Evolutionary conservation across 2,797 vertebrate species (phyloP).

Genomic region (Melanotaenia boesemani): DNA sequence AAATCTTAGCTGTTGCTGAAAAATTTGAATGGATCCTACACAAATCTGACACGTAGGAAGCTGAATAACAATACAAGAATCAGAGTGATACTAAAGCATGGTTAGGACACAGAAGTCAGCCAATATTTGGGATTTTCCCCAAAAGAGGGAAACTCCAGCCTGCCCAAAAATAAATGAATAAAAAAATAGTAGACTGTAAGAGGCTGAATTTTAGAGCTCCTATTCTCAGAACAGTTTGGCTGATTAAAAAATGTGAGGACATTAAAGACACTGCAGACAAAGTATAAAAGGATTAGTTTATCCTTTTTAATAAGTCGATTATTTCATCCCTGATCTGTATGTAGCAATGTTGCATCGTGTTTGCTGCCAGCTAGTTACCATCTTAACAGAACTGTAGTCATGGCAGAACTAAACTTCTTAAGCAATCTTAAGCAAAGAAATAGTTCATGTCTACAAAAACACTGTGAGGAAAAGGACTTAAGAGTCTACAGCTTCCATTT

Average conservation of each 20-base stretch:
- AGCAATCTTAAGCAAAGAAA: neutral
- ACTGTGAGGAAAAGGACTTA: neutral
- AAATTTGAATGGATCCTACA: neutral
- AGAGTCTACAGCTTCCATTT: neutral
- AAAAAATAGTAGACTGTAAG: neutral
- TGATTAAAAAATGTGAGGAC: neutral
- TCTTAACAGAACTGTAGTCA: constrained; percentile 2
- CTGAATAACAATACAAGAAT: neutral
- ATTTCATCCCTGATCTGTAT: constrained; percentile 16
- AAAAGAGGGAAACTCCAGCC: constrained; percentile 22
- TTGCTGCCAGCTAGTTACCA: constrained; percentile 24
- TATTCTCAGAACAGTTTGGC: neutral
- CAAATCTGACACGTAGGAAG: neutral
- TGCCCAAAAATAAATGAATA: neutral
- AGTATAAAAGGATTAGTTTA: neutral
- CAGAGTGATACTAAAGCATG: neutral
- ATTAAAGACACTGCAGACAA: neutral
- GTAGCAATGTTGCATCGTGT: neutral
- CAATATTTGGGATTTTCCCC: constrained; percentile 30
- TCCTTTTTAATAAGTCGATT: neutral
- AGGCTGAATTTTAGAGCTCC: neutral
- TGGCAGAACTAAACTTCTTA: neutral
- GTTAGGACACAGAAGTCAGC: neutral
- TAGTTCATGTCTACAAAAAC: neutral
- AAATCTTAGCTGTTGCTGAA: neutral